Evolutionary conservation across 2,797 vertebrate genomes (phyloP).

Genomic region (Lerista edwardsae): DNA sequence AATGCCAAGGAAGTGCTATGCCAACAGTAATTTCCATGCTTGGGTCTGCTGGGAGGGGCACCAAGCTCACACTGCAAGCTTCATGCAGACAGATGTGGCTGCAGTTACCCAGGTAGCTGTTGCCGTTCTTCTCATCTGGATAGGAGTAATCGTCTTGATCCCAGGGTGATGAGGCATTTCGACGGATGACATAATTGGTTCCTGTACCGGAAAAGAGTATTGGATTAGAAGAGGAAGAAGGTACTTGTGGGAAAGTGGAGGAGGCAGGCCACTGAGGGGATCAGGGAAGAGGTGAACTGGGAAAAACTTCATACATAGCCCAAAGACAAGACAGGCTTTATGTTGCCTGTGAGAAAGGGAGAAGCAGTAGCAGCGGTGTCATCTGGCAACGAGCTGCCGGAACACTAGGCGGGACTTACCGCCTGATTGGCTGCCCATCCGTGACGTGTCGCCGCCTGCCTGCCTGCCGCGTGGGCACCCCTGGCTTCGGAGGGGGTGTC

Average conservation of each 20-base stretch:
- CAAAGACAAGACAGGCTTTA: neutral
- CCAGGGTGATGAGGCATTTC: constrained; percentile 74
- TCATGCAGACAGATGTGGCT: neutral
- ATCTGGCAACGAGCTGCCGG: no score
- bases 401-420: no score
- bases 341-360: neutral
- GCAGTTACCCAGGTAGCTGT: constrained; percentile 88
- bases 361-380: no score
- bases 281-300: neutral
- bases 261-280: neutral
- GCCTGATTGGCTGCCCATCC: no score
- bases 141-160: constrained; percentile 75
- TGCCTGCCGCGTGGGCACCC: no score
- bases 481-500: no score
- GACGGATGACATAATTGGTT: constrained; percentile 84
- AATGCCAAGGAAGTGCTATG: no score
- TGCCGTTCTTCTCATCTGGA: constrained; percentile 64
- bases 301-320: neutral
- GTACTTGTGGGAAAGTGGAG: no score
- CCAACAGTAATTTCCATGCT: neutral
- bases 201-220: constrained; percentile 72
- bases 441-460: no score
- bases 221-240: neutral
- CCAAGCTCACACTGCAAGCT: neutral
- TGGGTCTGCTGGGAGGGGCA: neutral